Conservation (phyloP, 2,113 vertebrate species). For the Camelus bactrianus region DNA sequence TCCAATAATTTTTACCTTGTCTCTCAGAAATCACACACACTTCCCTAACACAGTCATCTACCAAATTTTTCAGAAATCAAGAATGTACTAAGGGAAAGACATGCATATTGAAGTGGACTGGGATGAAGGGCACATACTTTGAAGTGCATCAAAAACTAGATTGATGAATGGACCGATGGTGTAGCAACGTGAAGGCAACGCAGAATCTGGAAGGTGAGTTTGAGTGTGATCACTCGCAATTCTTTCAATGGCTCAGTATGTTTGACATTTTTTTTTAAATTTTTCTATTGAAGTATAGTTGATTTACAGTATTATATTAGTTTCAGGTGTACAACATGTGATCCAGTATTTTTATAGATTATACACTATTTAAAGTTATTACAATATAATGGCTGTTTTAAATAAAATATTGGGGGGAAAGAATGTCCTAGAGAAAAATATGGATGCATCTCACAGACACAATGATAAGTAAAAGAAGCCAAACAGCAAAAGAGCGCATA, state of each 20-base stretch:
- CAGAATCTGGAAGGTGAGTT: neutral
- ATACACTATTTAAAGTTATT: neutral
- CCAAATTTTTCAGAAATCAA: conserved; percentile 46
- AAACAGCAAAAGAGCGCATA: conserved; percentile 1
- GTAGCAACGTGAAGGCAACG: neutral
- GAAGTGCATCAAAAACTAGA: neutral
- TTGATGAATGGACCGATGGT: neutral
- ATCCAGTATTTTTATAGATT: neutral
- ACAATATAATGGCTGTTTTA: neutral
- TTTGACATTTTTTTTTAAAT: neutral
- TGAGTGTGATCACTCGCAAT: neutral
- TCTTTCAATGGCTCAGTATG: neutral
- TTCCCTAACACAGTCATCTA: neutral
- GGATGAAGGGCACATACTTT: neutral
- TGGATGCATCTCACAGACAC: neutral
- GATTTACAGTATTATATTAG: neutral
- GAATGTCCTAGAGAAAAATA: neutral
- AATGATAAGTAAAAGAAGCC: conserved; percentile 12
- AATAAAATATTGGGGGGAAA: neutral
- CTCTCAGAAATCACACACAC: neutral
- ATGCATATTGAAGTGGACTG: neutral
- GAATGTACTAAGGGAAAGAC: neutral
- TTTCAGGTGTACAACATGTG: neutral
- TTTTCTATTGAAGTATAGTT: neutral
- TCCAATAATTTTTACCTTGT: neutral